Evolutionary conservation across 2,113 vertebrate genomes (phyloP).

Genomic region (Oncorhynchus keta): DNA sequence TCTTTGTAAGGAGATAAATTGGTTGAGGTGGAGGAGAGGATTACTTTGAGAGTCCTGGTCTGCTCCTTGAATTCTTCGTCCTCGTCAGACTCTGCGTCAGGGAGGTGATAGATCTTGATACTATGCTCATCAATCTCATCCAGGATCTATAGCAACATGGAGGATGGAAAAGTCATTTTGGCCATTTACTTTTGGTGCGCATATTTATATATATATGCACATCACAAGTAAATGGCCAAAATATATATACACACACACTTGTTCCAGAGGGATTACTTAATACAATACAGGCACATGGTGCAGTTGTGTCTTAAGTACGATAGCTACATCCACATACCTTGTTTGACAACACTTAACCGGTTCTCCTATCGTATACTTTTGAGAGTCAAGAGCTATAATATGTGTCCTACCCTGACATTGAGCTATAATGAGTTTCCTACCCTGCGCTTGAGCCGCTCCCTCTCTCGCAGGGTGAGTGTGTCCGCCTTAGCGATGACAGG

Average conservation of each 20-base stretch:
- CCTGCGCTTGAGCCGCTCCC: slow-evolving; percentile 93
- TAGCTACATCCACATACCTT: neutral
- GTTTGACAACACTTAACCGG: neutral
- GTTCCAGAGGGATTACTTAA: too few relatives aligned
- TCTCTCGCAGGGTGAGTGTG: slow-evolving; percentile 85
- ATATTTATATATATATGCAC: too few relatives aligned
- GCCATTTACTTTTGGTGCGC: too few relatives aligned
- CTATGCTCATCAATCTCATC: slow-evolving; percentile 98
- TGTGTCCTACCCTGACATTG: slow-evolving; percentile 70
- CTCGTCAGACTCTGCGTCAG: slow-evolving; percentile 96
- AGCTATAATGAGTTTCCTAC: slow-evolving; percentile 55
- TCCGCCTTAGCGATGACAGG: slow-evolving; percentile 83
- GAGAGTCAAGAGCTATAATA: too few relatives aligned
- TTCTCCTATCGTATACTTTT: neutral
- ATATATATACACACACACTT: too few relatives aligned
- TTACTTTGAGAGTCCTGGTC: slow-evolving; percentile 93
- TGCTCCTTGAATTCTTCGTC: slow-evolving; percentile 99
- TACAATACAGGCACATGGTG: too few relatives aligned
- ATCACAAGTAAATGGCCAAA: too few relatives aligned
- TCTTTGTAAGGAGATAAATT: too few relatives aligned
- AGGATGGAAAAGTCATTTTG: neutral
- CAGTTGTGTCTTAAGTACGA: too few relatives aligned
- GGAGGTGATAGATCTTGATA: slow-evolving; percentile 98
- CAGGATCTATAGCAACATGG: slow-evolving; percentile 77
- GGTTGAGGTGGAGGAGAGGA: neutral